Evolutionary conservation across 2,113 vertebrate genomes (phyloP), one percentile per base, ranked within the genome.

Genomic region (Carettochelys insculpta): DNA sequence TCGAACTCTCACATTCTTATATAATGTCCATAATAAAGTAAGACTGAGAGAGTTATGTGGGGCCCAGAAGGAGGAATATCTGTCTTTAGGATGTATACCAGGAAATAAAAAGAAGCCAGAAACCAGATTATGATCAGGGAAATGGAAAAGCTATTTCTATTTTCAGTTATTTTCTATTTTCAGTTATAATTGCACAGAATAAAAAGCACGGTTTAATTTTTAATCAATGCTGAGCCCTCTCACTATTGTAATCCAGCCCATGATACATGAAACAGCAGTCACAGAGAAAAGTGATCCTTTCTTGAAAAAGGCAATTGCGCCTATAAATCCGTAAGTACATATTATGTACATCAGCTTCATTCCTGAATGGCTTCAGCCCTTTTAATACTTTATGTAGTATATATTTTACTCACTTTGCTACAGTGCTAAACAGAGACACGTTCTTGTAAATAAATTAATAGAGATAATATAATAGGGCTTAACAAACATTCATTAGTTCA

Each of bases 171-270:
- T n/a, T n/a, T n/a, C n/a, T n/a, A n/a, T n/a, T n/a, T 80, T 2
- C 1, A 38, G 91, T 91, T 90, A 78, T 71, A 43, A 54, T 87
- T 94, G 90, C 80, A 51, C 89, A 75, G 76, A 95, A 96, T 91
- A 90, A 68, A n/a, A 95, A 92, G 51, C 45, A 48, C 38, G 45
- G 89, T 96, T 95, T 91, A 95, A 93, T 95, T 93, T 95, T 95
- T 95, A 94, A 96, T 91, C 90, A 94, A 76, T 88, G 90, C 61
- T 77, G 48, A 89, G 58, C 47, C 76, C 17, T 17, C 41, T 85
- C 11, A 8, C 12, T 87, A 68, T 87, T 89, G 82, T 91, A 95
- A 92, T 34, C 87, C 77, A 79, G 43, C 43, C 78, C 11, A 90
- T 93, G 91, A 93, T 76, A 90, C 89, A 95, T 94, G 93, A 95